Conservation (phyloP, 2,797 vertebrate genomes). For the Thunnus albacares region DNA sequence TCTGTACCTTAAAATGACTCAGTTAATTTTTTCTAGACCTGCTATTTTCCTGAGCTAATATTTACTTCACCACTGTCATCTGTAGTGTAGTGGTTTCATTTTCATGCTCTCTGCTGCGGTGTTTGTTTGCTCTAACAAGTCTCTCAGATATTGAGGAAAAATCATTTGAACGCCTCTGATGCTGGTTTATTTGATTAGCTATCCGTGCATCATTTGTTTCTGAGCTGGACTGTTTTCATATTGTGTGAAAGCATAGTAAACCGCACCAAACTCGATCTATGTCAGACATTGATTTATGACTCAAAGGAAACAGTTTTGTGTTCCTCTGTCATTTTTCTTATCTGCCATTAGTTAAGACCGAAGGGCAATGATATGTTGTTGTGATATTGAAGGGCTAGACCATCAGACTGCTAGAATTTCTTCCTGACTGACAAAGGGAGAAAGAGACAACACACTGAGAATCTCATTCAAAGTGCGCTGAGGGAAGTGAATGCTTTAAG, state of each 20-base stretch:
- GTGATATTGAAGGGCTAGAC: conserved; percentile 7
- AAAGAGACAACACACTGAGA: background rate
- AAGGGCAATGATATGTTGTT: conserved; percentile 4
- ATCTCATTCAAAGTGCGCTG: background rate
- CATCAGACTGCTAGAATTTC: conserved; percentile 9
- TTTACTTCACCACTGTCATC: background rate
- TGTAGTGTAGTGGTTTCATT: background rate
- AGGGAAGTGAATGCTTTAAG: background rate
- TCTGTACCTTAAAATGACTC: background rate
- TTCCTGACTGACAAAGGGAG: conserved; percentile 5
- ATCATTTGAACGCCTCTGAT: conserved; percentile 19
- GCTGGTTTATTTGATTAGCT: conserved; percentile 39
- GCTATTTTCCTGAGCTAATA: background rate
- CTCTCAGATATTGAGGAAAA: conserved; percentile 6
- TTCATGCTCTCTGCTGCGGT: conserved; percentile 6
- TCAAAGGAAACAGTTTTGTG: background rate
- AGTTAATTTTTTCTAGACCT: background rate
- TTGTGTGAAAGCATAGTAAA: conserved; percentile 24
- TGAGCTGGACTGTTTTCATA: conserved; percentile 35
- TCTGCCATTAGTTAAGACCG: conserved; percentile 10
- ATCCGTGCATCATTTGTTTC: background rate
- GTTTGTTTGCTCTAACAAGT: conserved; percentile 22
- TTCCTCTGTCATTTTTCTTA: conserved; percentile 13
- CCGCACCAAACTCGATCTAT: background rate
- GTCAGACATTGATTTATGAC: conserved; percentile 16